Base-by-base conservation (phyloP, 1,140 invertebrate species). In the Nixonia krombeini region DNA sequence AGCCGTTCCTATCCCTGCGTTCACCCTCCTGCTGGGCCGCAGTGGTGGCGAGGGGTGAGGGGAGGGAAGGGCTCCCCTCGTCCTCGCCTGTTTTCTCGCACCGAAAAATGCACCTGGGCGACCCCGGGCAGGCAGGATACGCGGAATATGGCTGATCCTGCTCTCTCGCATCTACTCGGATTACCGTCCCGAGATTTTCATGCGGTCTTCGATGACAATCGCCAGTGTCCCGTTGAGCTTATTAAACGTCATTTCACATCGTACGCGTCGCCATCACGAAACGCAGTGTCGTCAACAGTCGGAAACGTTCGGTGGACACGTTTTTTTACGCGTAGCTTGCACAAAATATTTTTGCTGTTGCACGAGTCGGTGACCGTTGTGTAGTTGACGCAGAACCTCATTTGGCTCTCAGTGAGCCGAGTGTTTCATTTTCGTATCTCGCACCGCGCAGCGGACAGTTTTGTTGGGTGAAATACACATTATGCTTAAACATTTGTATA, bases 41-140 rank as follows among this genome's bases (percentile, higher is more conserved):
- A 29, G 37, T 21, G 59, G 26, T 45, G 26, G 31, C 37, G 49
- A 41, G 42, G 44, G n/a, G 12, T 7, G 12, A 37, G 59, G 40
- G 49, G 62, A 41, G 50, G 12, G 49, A 15, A 61, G 47, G 55
- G 38, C 59, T 38, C 51, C 50, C 49, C 9, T 21, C 42, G 9
- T 35, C 28, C 44, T 35, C 35, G 46, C 59, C 65, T 53, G 33
- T 67, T 72, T 67, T 64, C 59, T 70, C 63, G 59, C 61, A 42
- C 58, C 62, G 49, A 62, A 62, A n/a, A 18, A 42, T 61, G 69
- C 76, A 79, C 76, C 74, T 79, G 76, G 74, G 71, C 73, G 47
- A 63, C 52, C 59, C 26, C 12, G 21, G 38, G 26, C 40, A 25
- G 18, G 40, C 40, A 25, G 18, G 40, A 42, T 42, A 42, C 40